Base-by-base conservation (phyloP, 2,888 invertebrate genomes). In the Nephrotoma guestfalica region DNA sequence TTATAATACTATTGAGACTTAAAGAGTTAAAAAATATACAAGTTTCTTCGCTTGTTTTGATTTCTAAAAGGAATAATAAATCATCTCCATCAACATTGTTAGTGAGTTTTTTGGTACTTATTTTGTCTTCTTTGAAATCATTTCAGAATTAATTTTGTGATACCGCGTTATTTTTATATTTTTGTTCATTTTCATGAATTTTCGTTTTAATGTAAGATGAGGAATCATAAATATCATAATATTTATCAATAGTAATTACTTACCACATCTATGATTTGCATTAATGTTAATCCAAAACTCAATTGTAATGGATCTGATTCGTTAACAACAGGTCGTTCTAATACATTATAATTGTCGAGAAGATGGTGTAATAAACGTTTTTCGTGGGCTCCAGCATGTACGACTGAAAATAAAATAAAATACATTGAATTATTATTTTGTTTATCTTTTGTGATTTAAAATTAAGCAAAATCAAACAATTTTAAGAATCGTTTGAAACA, bases 201-300 rank as follows among this genome's bases (percentile, higher is more conserved):
- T 85, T 85, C 41, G 41, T 85, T 85, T 84, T 83, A 41, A 85
- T n/a, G 41, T n/a, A 15, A 15, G 2, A 85, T 42, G 84, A 85
- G n/a, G 84, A 40, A 83, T 83, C 13, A 41, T 85, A 42, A 3
- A 41, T 13, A 84, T 41, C 41, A 85, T 18, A 42, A 85, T 85
- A 41, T 2, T 9, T 30, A 45, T 11, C 30, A 43, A 85, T 15
- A 85, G 18, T 45, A 71, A 47, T 30, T 18, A 94, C 95, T 94
- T 93, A 97, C 97, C 95, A 98, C 98, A 94, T 98, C 97, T 92
- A 98, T 98, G 93, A 98, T 98, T 94, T 98, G 98, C 97, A 97
- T 97, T 91, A 98, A 95, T 91, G 97, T 98, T 92, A 98, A 95
- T 92, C 97, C 97, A 93, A 98, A 97, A 93, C 96, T 97, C 92